Evolutionary conservation across 1,140 invertebrate species (phyloP).

Genomic region (Anthonomus grandis): DNA sequence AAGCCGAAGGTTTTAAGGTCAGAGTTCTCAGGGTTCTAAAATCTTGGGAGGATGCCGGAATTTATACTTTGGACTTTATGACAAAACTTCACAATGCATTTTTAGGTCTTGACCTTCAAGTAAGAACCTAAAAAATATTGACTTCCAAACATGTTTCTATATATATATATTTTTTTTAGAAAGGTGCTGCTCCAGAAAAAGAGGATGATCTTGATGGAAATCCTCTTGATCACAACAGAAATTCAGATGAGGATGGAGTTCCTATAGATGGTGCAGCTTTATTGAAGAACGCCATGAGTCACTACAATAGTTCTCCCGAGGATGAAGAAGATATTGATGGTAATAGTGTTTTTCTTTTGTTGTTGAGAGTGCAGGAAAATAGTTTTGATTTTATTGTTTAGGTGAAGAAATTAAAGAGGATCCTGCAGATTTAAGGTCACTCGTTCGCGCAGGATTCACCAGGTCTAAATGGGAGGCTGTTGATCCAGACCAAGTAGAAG

Average conservation of each 20-base stretch:
- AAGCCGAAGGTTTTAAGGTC: conserved; percentile 95
- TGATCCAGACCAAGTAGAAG: conserved; percentile 80
- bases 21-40: conserved; percentile 91
- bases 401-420: conserved; percentile 45
- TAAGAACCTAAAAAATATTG: too few species aligned
- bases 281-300: conserved; percentile 65
- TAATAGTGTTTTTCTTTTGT: conserved; percentile 9
- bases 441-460: conserved; percentile 62
- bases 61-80: conserved; percentile 94
- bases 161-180: conserved; percentile 19
- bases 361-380: too few species aligned
- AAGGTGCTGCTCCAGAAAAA: conserved; percentile 23
- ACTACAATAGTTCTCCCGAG: conserved; percentile 40
- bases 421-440: conserved; percentile 33
- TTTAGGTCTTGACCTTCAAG: conserved; percentile 48
- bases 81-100: conserved; percentile 90
- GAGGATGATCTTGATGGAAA: conserved; percentile 60
- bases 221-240: conserved; percentile 62
- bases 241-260: conserved; percentile 59
- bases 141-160: too few species aligned
- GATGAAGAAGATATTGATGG: conserved; percentile 42
- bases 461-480: conserved; percentile 96
- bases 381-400: conserved; percentile 9
- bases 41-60: conserved; percentile 95
- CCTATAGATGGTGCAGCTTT: conserved; percentile 81